Percentiles rank a stretch among this genome's conserved stretches.
Conservation (phyloP, 2,888 invertebrate genomes). For the Ormyrus pomaceus region DNA sequence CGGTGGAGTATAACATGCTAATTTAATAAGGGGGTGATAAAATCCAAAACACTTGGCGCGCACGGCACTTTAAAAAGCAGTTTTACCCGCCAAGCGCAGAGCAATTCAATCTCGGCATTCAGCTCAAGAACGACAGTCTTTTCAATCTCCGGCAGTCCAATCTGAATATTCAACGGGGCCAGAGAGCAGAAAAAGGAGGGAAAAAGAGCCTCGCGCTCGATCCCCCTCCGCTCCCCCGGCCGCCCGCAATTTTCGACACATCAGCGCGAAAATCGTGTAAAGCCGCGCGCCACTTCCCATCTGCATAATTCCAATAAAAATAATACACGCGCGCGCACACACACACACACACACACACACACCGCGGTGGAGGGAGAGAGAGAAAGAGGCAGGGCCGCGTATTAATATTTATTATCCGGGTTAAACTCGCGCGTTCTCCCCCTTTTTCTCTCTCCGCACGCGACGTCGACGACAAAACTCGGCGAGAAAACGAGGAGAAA, state of each 20-base stretch:
- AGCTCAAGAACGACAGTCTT: neutral
- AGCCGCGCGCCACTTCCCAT: conserved; percentile 18
- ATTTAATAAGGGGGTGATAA: too few relatives aligned
- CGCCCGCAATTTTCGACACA: conserved; percentile 41
- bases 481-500: conserved; percentile 48
- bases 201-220: too few relatives aligned
- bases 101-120: neutral
- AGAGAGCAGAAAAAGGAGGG: too few relatives aligned
- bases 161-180: conserved; percentile 14
- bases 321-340: neutral
- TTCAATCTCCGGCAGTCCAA: neutral
- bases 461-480: conserved; percentile 34
- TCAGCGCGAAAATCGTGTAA: conserved; percentile 20
- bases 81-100: neutral
- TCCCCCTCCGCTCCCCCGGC: too few relatives aligned
- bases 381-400: conserved; percentile 48
- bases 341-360: neutral
- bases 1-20: too few relatives aligned
- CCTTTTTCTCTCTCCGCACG: conserved; percentile 44
- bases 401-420: conserved; percentile 58
- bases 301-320: conserved; percentile 54
- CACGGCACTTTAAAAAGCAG: neutral
- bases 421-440: neutral
- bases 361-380: neutral
- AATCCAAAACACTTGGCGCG: too few relatives aligned